These are phyloP conservation scores for Phyto melanocephala DNA, from an alignment of 2,888 invertebrate species.

Conservation along the genomic window DNA sequence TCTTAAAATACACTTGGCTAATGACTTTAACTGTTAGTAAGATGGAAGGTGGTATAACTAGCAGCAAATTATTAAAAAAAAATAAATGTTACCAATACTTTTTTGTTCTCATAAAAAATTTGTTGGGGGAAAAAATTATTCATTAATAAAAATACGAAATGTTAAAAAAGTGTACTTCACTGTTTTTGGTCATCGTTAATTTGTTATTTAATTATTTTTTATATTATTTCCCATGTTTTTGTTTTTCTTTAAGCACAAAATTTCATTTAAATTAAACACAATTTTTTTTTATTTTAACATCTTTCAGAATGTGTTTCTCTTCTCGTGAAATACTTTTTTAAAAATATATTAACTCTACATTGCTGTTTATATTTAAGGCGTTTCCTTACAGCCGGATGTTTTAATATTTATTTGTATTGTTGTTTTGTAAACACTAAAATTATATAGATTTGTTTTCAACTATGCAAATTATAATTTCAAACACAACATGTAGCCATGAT, in stretches of 20 bases:
- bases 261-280: not conserved
- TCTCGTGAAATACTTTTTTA: not conserved
- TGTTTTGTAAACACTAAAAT: constrained; percentile 37
- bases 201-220: not conserved
- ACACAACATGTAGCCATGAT: constrained; percentile 14
- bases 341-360: not conserved
- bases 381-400: constrained; percentile 48
- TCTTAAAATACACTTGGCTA: constrained; percentile 23
- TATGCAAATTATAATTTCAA: constrained; percentile 22
- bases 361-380: constrained; percentile 9
- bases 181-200: not conserved
- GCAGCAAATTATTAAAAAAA: not conserved
- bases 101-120: not conserved
- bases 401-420: constrained; percentile 12
- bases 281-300: not conserved
- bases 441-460: constrained; percentile 19
- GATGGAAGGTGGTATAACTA: not conserved
- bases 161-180: not conserved
- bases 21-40: not conserved
- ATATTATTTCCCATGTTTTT: not conserved
- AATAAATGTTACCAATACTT: not conserved
- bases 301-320: not conserved
- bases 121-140: not conserved
- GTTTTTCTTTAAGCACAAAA: not conserved
- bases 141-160: not conserved